Base-by-base conservation (phyloP, 2,797 vertebrate genomes). In the Ctenosaura bakeri region DNA sequence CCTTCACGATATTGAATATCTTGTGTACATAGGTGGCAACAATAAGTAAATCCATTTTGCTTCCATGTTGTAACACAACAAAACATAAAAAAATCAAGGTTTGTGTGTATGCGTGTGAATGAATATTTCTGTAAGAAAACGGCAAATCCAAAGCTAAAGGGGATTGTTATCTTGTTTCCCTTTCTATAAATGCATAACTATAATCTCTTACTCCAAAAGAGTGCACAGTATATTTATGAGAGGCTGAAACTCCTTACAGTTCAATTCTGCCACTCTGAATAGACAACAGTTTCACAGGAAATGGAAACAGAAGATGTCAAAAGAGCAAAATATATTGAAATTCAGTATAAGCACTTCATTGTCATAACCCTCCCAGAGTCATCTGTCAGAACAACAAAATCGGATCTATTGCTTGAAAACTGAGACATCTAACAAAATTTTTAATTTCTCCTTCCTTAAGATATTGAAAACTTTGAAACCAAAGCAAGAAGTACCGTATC, bases 401-500 rank as follows among this genome's bases (percentile, higher is more conserved):
- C 64, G 52, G 20, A 22, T 50, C 8, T 46, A 5, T 29, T n/a
- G 18, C 0, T 18, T 0, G 29, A 77, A 66, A 86, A 5, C 32
- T 12, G 50, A 82, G 35, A 32, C 66, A 16, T 1, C 26, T 54
- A 20, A 24, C 59, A 83, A 4, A 14, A 0, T 4, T 83, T 90
- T 91, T 93, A 95, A 90, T 32, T 3, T 52, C 69, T 92, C 42
- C 87, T 64, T 89, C 82, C 83, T 81, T 82, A 95, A 97, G 97
- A 97, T 93, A 95, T 97, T 74, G 96, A 97, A 66, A 95, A 95
- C 14, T 97, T 97, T 71, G 95, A 97, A 94, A 87, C 3, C 0
- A 97, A 96, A 85, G 0, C 92, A 1, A 95, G 97, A 73, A 97
- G 95, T 62, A 90, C 94, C 0, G 96, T 97, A 76, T 97, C 96